Evolutionary conservation across 2,113 vertebrate species (phyloP).

Genomic region (Lichenostomus cassidix): DNA sequence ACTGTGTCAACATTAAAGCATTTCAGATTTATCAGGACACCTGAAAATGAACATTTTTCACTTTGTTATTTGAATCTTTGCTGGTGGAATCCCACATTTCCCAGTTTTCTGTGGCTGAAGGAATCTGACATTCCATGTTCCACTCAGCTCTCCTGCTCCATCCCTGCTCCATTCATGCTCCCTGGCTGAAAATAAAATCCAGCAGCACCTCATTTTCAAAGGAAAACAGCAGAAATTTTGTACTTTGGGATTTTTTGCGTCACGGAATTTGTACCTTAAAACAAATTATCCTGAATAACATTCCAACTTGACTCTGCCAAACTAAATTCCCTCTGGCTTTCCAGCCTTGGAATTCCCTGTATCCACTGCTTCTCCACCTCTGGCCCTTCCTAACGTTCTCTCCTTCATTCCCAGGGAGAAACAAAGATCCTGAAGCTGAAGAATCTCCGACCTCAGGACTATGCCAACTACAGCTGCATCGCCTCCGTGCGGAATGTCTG

Average conservation of each 20-base stretch:
- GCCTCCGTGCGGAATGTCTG: conserved; percentile 95
- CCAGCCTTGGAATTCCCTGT: accelerated
- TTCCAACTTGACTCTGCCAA: accelerated
- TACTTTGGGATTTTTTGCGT: neutral
- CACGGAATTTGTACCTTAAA: neutral
- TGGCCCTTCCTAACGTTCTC: accelerated
- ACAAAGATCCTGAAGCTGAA: conserved; percentile 99
- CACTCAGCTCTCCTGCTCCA: neutral
- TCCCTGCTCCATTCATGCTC: neutral
- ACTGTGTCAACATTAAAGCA: no score
- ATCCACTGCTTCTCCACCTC: neutral
- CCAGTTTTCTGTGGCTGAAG: neutral
- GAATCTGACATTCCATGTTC: neutral
- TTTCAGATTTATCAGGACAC: accelerated
- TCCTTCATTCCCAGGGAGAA: conserved; percentile 83
- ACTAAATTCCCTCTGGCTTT: neutral
- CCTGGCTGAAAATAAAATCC: conserved; percentile 15
- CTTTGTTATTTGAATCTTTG: neutral
- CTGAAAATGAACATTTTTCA: accelerated
- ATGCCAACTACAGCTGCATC: conserved; percentile 98
- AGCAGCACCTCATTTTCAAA: neutral
- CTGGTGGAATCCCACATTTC: neutral
- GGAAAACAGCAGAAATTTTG: conserved; percentile 20
- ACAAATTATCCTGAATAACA: neutral
- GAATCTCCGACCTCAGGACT: conserved; percentile 97